Evolutionary conservation across 37 sponge, comb jelly and placozoan genomes (phyloP).

Genomic region (Aphrocallistes beatrix): DNA sequence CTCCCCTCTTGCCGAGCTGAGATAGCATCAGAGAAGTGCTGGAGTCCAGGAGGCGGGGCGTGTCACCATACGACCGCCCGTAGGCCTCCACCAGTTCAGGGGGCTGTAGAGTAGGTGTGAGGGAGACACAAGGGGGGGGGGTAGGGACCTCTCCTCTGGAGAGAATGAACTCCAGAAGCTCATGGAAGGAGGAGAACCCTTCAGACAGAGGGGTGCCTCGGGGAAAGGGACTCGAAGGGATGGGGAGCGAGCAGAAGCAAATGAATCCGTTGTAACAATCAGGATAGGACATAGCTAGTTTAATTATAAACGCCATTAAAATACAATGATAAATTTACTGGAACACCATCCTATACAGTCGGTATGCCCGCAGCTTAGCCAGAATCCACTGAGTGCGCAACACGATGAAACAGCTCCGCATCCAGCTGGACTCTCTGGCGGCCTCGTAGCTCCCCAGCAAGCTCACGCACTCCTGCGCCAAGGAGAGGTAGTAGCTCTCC

Average conservation of each 20-base stretch:
- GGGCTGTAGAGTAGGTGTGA: background rate
- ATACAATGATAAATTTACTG: background rate
- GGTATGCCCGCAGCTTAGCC: background rate
- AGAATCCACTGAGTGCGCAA: background rate
- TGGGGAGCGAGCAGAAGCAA: background rate
- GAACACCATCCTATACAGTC: background rate
- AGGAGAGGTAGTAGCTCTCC: constrained; percentile 46
- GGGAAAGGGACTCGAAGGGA: background rate
- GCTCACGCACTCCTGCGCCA: constrained; percentile 57
- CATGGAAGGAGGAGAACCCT: background rate
- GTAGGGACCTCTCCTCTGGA: background rate
- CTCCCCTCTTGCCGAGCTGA: background rate
- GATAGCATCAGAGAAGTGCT: background rate
- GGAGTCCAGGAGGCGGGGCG: background rate
- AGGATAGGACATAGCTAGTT: background rate
- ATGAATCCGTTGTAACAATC: background rate
- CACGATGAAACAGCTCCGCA: background rate
- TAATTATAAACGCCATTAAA: background rate
- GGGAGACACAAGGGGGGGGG: background rate
- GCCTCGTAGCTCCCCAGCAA: constrained; percentile 47
- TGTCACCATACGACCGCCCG: background rate
- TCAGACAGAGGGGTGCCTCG: background rate
- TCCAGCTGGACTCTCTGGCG: background rate
- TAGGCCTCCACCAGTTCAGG: background rate
- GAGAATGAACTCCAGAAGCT: background rate